phyloP scores from a whole-genome alignment of 2,888 invertebrate genomes.

The Ramazzottius varieornatus region DNA sequence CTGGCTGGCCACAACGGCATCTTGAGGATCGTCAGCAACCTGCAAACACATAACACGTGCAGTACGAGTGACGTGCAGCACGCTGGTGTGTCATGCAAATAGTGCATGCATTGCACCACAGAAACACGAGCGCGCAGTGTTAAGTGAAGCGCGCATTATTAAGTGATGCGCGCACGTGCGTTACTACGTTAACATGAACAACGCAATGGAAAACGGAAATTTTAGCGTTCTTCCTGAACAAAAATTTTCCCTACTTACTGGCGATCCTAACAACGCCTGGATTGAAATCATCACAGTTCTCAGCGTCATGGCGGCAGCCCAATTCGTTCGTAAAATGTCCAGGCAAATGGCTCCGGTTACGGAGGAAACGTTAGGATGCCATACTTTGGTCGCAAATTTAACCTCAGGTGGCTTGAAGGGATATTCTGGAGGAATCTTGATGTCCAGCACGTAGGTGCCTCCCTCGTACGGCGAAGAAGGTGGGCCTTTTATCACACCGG shows the following conservation, averaged over 20 bases:
- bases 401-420: slow-evolving; percentile 42
- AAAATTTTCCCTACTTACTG: too few species aligned
- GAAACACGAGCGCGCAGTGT: too few species aligned
- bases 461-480: slow-evolving; percentile 29
- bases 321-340: slow-evolving; percentile 64
- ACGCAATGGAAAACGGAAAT: too few species aligned
- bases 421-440: slow-evolving; percentile 28
- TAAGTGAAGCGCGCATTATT: too few species aligned
- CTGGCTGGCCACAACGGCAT: slow-evolving; percentile 90
- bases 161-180: too few species aligned
- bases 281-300: slow-evolving; percentile 78
- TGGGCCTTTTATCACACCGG: background rate
- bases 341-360: slow-evolving; percentile 85
- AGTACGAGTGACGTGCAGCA: too few species aligned
- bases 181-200: too few species aligned
- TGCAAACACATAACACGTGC: background rate
- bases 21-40: slow-evolving; percentile 27
- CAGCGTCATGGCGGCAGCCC: slow-evolving; percentile 95
- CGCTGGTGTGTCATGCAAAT: too few species aligned
- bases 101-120: too few species aligned
- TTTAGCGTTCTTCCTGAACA: too few species aligned
- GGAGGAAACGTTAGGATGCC: slow-evolving; percentile 99
- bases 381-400: slow-evolving; percentile 82
- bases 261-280: slow-evolving; percentile 53
- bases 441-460: slow-evolving; percentile 25